These are phyloP conservation scores for Hypotaenidia okinawae DNA, from an alignment of 2,797 vertebrate genomes.

Conservation along the genomic window DNA sequence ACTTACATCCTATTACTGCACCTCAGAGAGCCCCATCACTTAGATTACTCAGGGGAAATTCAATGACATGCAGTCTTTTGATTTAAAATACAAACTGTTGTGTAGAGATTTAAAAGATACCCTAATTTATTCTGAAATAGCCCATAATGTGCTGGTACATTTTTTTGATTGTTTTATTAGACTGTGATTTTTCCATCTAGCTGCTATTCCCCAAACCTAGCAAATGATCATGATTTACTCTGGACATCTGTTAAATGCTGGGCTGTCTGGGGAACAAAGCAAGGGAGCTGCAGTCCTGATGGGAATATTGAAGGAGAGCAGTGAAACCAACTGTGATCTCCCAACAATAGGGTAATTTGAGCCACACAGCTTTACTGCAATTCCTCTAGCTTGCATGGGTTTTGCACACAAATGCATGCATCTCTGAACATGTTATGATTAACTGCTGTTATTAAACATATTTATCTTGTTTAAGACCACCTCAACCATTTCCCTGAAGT, in stretches of 20 bases:
- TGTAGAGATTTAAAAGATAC: slow-evolving; percentile 31
- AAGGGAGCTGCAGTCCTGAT: slow-evolving; percentile 17
- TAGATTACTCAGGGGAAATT: slow-evolving; percentile 55
- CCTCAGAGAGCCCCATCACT: slow-evolving; percentile 43
- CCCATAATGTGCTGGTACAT: neutral
- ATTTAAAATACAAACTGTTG: slow-evolving; percentile 40
- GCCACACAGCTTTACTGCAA: neutral
- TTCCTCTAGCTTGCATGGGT: neutral
- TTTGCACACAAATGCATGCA: neutral
- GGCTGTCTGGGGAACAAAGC: slow-evolving; percentile 19
- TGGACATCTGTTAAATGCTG: slow-evolving; percentile 46
- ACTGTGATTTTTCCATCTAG: neutral
- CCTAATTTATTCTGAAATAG: slow-evolving; percentile 45
- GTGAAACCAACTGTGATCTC: neutral
- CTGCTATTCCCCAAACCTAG: neutral
- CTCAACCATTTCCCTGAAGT: neutral
- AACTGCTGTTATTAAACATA: neutral
- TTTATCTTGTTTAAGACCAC: neutral
- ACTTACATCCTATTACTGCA: slow-evolving; percentile 58
- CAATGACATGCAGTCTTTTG: slow-evolving; percentile 12
- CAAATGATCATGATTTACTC: slow-evolving; percentile 47
- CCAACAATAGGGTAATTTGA: neutral
- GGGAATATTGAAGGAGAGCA: slow-evolving; percentile 23
- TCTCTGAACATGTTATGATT: neutral
- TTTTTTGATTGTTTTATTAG: slow-evolving; percentile 19